Base-by-base conservation (phyloP, 2,797 vertebrate genomes). In the Gymnocypris eckloni region DNA sequence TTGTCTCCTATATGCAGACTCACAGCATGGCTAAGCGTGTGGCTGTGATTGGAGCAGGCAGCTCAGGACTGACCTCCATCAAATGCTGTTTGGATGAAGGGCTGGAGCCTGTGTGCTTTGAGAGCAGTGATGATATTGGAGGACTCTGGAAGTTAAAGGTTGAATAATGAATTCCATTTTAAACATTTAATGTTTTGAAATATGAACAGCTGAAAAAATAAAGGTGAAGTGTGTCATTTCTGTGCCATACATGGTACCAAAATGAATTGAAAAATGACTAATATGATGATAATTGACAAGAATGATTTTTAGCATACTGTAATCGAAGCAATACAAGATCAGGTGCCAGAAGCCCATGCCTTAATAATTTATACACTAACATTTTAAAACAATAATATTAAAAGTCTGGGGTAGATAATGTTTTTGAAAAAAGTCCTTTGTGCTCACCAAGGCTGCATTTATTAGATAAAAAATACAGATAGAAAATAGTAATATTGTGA, bases 81-180 rank as follows among this genome's bases (percentile, higher is more conserved):
- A 98, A 97, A 91, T 92, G 90, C 89, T 98, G 97, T 77, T 86
- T 97, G 8, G 96, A 97, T 12, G 97, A 98, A 84, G 96, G 94
- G 1, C 88, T 97, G 89, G 94, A 96, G 72, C 96, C 97, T 0
- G 66, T 95, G 28, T 98, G 97, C 94, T 98, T 97, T 79, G 97
- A 98, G 91, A 96, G 95, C 83, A 95, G 91, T 0, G 86, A 94
- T 28, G 97, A 97, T 86, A 96, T 98, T 0, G 97, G 97, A 0
- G 96, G 97, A 3, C 92, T 98, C 50, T 98, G 97, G 97, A 96
- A 92, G 73, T 97, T 96, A 91, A 96, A 96, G 93, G 97, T 90
- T 59, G 12, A 8, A n/a, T 2, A 72, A 12, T 10, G 8, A 66
- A 28, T 18, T 66, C 9, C 16, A 67, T 16, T 43, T 37, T 16